Base-by-base conservation (phyloP, 2,888 invertebrate genomes). In the Resseliella maxima region DNA sequence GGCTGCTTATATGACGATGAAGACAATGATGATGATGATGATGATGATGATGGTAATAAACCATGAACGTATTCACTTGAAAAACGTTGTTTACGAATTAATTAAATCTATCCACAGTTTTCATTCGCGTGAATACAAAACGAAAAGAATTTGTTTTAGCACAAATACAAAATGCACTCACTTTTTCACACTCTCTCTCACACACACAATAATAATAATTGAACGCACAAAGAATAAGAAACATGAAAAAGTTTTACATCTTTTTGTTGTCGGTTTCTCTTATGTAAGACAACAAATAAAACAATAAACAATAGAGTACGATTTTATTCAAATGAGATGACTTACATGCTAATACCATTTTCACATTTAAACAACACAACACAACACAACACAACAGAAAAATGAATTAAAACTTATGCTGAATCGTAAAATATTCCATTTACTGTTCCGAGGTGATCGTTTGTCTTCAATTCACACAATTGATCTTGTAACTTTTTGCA, bases 31-130 rank as follows among this genome's bases (percentile, higher is more conserved):
- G 46, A 50, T 50, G 46, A 15, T 50, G 46, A 50, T 41, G 41
- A 41, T 41, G 41, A 41, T 41, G 41, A 12, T 59, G 59, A 5
- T 59, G 59, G 59, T 35, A 72, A 72, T 72, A 72, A 72, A 31
- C 31, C 31, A 72, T 72, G 72, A 31, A 15, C 31, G 72, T 72
- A 72, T 72, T 72, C 72, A 72, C 72, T 72, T 72, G 72, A 31
- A 72, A 35, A 31, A 72, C 72, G 72, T 72, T 72, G 72, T 72
- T 72, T 72, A 72, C 72, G 72, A 72, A 72, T 72, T 72, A 72
- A 72, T 72, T 72, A 72, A 72, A 72, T 72, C 18, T 18, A 72
- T 72, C 72, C 35, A 35, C 35, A 72, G 31, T 72, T 72, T 72
- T 72, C 72, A 8, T 15, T 41, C 12, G 6, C 31, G 31, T 72